Evolutionary conservation across 2,888 invertebrate species (phyloP).

Genomic region (Laothoe populi): DNA sequence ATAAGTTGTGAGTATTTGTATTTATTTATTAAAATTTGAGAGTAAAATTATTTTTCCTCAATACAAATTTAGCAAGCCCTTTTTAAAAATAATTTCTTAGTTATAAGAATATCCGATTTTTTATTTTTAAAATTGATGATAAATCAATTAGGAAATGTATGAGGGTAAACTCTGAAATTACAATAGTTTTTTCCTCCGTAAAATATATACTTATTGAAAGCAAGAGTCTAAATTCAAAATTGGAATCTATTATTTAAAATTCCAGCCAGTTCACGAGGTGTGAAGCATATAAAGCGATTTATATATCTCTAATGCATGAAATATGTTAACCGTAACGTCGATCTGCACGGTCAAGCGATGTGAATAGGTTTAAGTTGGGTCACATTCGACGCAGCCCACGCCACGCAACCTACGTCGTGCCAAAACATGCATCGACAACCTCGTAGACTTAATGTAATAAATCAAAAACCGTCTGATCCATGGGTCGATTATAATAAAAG

Average conservation of each 20-base stretch:
- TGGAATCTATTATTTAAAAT: background rate
- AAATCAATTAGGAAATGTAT: too few species aligned
- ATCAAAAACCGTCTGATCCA: conserved; percentile 9
- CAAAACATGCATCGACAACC: background rate
- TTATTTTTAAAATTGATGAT: too few species aligned
- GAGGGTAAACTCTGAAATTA: too few species aligned
- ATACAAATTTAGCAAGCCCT: too few species aligned
- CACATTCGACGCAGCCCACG: conserved; percentile 8
- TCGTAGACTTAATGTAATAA: background rate
- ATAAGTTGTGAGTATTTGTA: too few species aligned
- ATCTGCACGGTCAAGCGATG: background rate
- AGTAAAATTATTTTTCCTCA: too few species aligned
- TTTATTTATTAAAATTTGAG: too few species aligned
- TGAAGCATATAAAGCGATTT: background rate
- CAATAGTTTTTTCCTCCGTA: background rate
- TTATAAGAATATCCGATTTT: too few species aligned
- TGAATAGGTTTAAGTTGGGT: conserved; percentile 5
- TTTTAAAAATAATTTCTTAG: too few species aligned
- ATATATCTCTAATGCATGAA: conserved; percentile 2
- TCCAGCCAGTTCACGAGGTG: background rate
- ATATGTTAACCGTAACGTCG: background rate
- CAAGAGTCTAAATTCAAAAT: background rate
- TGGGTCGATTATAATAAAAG: too few species aligned
- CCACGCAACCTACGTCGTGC: conserved; percentile 10
- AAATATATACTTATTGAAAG: background rate